phyloP scores from a whole-genome alignment of 2,888 invertebrate species.

The Drosophila paracracens region DNA sequence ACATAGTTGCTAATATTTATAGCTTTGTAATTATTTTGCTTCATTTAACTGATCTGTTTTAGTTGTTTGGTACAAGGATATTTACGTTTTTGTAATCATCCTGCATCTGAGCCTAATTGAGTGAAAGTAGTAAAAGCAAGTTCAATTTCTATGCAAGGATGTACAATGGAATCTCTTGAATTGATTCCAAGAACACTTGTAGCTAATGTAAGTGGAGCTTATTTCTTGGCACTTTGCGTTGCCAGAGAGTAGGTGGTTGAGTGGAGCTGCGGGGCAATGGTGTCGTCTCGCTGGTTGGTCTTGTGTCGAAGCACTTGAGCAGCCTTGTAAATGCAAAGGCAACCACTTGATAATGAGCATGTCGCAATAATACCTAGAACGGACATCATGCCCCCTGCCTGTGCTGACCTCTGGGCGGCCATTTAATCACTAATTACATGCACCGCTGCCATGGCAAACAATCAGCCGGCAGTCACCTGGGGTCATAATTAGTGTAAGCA shows the following conservation, averaged over 20 bases:
- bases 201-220: conserved; percentile 24
- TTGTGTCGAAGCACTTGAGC: conserved; percentile 54
- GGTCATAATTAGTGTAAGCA: conserved; percentile 81
- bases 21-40: not conserved
- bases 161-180: not conserved
- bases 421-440: conserved; percentile 81
- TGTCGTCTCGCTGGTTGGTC: conserved; percentile 23
- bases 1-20: not conserved
- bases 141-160: not conserved
- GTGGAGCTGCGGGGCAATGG: conserved; percentile 18
- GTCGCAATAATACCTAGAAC: conserved; percentile 53
- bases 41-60: not conserved
- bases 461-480: conserved; percentile 66
- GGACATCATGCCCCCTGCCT: conserved; percentile 35
- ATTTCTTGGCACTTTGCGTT: conserved; percentile 20
- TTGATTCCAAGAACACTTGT: conserved; percentile 25
- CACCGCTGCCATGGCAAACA: conserved; percentile 67
- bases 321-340: conserved; percentile 43
- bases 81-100: not conserved
- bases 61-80: not conserved
- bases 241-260: not conserved
- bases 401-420: conserved; percentile 72
- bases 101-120: not conserved
- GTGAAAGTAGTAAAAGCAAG: not conserved
- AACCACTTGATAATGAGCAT: conserved; percentile 75